Evolutionary conservation across 2,113 vertebrate species (phyloP), one percentile per base, ranked within the genome.

Genomic region (Accipiter virgatus): DNA sequence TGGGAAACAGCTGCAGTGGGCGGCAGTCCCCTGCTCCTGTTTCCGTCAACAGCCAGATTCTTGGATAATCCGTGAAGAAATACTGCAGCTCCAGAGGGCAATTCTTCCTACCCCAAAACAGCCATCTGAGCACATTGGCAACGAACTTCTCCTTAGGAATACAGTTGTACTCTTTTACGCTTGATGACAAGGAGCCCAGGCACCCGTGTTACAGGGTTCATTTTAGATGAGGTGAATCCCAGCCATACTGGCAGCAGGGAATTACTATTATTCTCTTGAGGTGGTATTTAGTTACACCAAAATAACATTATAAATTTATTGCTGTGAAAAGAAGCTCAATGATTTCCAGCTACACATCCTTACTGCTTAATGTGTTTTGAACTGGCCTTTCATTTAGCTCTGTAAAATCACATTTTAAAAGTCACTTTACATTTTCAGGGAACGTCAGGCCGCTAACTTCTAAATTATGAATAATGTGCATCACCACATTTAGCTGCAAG

Each of bases 401-500:
- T 79, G 27, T 77, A 61, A 97, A 96, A 97, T 88, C 59, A 62
- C 87, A 88, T 87, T 97, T 96, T 85, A 91, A 80, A 95, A 88
- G 78, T 88, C 53, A 53, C 40, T 94, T 92, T 84, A 79, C 47
- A 52, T 91, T 97, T 92, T 82, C 73, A 86, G 79, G 68, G 92
- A 88, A 92, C 0, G 1, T 34, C 86, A 88, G 71, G 81, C 38
- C 56, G 70, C 26, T 36, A 15, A 72, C 16, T 23, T 65, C 66
- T 84, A 91, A 93, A 95, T 95, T 74, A 95, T 81, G 77, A 97
- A 93, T 53, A 90, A 88, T 67, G 40, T 7, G 34, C 77, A 88
- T 38, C 81, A 61, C 67, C 72, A 56, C 59, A 74, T n/a, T 72
- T 67, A 78, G 81, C 92, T 93, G 71, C 26, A 74, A 95, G 94